Evolutionary conservation across 2,113 vertebrate species (phyloP).

Genomic region (Corythaeola cristata): DNA sequence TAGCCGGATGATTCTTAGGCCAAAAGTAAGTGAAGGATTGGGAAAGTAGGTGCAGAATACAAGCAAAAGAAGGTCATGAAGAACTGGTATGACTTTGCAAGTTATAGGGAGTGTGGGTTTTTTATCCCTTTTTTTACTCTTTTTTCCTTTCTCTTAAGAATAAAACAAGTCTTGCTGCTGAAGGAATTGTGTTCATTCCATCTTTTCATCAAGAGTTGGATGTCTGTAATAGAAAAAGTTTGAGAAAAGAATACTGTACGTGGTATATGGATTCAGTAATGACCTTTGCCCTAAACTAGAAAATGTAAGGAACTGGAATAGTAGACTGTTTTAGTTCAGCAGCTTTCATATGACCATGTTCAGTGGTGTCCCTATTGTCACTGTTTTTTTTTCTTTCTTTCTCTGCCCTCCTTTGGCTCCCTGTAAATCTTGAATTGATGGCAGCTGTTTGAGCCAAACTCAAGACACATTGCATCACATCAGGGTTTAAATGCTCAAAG

Average conservation of each 20-base stretch:
- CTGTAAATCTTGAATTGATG: conserved; percentile 57
- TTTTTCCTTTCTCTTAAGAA: conserved; percentile 38
- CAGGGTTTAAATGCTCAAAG: conserved; percentile 59
- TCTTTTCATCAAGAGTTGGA: conserved; percentile 54
- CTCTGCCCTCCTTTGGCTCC: conserved; percentile 46
- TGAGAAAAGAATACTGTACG: conserved; percentile 41
- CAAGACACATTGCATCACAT: conserved; percentile 53
- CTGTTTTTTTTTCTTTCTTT: not conserved
- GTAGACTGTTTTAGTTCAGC: conserved; percentile 24
- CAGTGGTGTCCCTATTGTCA: conserved; percentile 54
- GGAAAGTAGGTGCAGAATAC: conserved; percentile 22
- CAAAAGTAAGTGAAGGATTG: conserved; percentile 23
- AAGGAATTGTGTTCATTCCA: not conserved
- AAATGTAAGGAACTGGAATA: conserved; percentile 35
- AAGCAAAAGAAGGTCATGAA: conserved; percentile 3
- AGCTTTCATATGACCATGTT: conserved; percentile 34
- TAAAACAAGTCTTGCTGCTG: conserved; percentile 24
- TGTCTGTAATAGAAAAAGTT: conserved; percentile 48
- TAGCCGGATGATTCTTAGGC: conserved; percentile 32
- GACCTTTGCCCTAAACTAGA: conserved; percentile 49
- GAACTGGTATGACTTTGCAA: not conserved
- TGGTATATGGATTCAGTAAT: conserved; percentile 6
- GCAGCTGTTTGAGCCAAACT: conserved; percentile 61
- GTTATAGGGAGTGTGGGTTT: not conserved
- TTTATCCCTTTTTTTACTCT: not conserved